phyloP scores from a whole-genome alignment of 2,113 vertebrate genomes.

The Aythya baeri region DNA sequence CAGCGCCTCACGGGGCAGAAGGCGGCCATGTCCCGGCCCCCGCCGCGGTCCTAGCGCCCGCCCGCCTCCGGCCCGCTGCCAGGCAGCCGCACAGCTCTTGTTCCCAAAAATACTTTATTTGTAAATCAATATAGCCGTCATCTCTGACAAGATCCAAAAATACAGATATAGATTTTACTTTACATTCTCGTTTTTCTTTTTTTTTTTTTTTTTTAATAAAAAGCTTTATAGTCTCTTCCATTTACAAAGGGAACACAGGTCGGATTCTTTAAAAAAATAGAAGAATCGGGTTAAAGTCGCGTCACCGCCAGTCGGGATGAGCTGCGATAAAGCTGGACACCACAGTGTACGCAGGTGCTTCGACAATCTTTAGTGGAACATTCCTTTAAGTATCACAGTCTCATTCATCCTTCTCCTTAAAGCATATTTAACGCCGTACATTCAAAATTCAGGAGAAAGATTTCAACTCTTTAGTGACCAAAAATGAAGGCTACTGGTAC shows the following conservation, averaged over 20 bases:
- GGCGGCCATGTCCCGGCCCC: no score
- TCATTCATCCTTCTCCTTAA: neutral
- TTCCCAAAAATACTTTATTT: constrained; percentile 86
- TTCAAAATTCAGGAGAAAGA: constrained; percentile 19
- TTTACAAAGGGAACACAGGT: constrained; percentile 68
- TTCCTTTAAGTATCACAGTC: neutral
- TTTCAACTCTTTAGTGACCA: neutral
- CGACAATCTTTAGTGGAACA: neutral
- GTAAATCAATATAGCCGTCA: constrained; percentile 77
- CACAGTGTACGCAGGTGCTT: neutral
- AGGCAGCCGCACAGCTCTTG: neutral
- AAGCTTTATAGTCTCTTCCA: constrained; percentile 70
- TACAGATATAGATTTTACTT: constrained; percentile 79
- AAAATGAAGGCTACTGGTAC: neutral
- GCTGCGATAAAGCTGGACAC: constrained; percentile 34
- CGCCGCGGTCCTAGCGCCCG: neutral
- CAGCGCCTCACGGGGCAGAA: no score
- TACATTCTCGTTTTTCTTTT: constrained; percentile 40
- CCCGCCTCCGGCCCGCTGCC: no score
- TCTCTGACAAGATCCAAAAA: constrained; percentile 80
- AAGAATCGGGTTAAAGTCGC: constrained; percentile 14
- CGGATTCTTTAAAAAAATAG: constrained; percentile 43
- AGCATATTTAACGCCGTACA: neutral
- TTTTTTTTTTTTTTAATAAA: constrained; percentile 65
- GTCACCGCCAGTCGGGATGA: constrained; percentile 18